Conservation (phyloP, 1,140 invertebrate genomes). For the Pseudoatta argentina region DNA sequence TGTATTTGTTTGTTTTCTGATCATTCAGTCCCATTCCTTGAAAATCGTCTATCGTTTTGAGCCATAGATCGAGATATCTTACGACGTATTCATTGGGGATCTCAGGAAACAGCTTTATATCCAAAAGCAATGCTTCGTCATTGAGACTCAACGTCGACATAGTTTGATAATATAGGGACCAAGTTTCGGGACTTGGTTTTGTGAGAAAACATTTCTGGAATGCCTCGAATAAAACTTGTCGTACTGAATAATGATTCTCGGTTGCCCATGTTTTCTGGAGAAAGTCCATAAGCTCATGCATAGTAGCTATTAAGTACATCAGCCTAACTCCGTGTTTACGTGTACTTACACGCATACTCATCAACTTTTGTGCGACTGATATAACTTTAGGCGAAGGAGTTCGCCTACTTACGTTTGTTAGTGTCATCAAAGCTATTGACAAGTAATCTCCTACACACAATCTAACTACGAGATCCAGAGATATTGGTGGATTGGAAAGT, state of each 20-base stretch:
- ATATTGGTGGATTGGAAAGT: conserved; percentile 72
- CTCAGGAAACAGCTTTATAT: not conserved
- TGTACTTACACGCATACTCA: conserved; percentile 67
- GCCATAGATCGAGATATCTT: conserved; percentile 54
- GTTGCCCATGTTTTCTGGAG: conserved; percentile 60
- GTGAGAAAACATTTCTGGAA: conserved; percentile 61
- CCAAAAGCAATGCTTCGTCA: conserved; percentile 26
- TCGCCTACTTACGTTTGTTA: conserved; percentile 60
- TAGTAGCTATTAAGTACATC: conserved; percentile 63
- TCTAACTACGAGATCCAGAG: conserved; percentile 59
- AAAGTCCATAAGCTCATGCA: conserved; percentile 57
- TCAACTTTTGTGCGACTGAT: conserved; percentile 63
- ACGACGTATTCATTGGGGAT: conserved; percentile 73
- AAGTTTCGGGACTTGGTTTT: conserved; percentile 61
- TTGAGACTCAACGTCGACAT: conserved; percentile 58
- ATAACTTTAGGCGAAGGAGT: conserved; percentile 46
- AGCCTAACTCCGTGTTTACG: conserved; percentile 79
- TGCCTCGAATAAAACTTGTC: conserved; percentile 68
- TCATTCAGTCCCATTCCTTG: not conserved
- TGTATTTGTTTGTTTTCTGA: accelerated
- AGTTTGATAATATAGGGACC: conserved; percentile 67
- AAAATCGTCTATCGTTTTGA: conserved; percentile 57
- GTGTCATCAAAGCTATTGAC: not conserved
- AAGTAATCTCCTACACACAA: conserved; percentile 76
- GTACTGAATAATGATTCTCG: conserved; percentile 75